phyloP scores from a whole-genome alignment of 1,140 invertebrate genomes.

The Eurosta solidaginis region DNA sequence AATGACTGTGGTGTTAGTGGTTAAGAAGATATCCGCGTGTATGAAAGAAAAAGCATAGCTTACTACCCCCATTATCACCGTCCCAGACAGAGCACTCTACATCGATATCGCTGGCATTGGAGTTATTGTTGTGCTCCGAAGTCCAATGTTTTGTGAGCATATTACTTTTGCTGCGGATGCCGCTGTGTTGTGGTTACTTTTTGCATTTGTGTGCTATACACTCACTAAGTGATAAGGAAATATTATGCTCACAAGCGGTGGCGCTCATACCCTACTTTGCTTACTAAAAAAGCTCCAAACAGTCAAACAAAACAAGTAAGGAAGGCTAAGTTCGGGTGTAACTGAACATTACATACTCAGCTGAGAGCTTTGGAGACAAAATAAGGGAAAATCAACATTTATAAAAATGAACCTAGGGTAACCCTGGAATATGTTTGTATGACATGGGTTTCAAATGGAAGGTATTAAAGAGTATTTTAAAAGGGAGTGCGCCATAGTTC shows the following conservation, averaged over 20 bases:
- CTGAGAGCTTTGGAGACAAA: no score
- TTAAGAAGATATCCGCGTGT: constrained; percentile 24
- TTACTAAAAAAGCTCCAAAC: not conserved
- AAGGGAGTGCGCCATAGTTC: no score
- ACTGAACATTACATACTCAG: no score
- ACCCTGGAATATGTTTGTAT: no score
- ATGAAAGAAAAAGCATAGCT: not conserved
- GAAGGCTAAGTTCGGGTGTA: no score
- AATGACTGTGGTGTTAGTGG: constrained; percentile 17
- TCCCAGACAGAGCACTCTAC: not conserved
- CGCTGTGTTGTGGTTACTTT: not conserved
- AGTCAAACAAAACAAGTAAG: no score
- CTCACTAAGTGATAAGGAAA: constrained; percentile 9
- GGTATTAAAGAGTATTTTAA: no score
- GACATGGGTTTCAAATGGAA: no score
- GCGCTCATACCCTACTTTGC: constrained; percentile 7
- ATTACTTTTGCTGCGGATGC: not conserved
- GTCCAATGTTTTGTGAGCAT: not conserved
- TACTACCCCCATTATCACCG: not conserved
- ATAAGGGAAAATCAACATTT: no score
- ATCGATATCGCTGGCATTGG: not conserved
- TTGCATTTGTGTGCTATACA: not conserved
- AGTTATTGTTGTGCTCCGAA: not conserved
- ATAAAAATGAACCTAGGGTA: no score
- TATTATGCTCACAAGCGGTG: not conserved